These are phyloP conservation scores for Pangasianodon gigas DNA, from an alignment of 2,113 vertebrate genomes.

Conservation along the genomic window DNA sequence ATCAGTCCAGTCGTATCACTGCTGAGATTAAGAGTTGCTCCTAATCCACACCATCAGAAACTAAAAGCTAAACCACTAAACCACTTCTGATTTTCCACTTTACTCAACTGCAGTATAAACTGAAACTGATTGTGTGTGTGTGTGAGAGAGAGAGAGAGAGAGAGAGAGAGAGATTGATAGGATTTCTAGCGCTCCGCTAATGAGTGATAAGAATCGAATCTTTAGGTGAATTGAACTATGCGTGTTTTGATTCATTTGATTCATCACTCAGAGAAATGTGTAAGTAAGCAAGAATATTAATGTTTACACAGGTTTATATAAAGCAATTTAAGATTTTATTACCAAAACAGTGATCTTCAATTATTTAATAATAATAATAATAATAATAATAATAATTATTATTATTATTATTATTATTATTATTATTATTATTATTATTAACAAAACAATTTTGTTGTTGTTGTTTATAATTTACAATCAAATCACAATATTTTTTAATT, in stretches of 20 bases:
- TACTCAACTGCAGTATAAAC: no score
- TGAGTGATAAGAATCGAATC: background rate
- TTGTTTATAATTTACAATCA: no score
- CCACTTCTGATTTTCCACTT: no score
- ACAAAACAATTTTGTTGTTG: no score
- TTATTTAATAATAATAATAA: background rate
- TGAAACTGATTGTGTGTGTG: background rate
- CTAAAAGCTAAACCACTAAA: no score
- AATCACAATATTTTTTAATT: no score
- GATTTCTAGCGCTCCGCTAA: background rate
- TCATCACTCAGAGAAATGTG: background rate
- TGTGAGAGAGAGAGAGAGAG: no score
- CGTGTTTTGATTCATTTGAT: constrained; percentile 4
- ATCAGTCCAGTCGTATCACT: no score
- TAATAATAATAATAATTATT: background rate
- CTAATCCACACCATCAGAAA: no score
- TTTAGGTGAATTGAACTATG: background rate
- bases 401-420: background rate
- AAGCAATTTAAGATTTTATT: background rate
- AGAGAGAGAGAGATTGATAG: background rate
- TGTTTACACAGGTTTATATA: background rate
- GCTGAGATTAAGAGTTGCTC: no score
- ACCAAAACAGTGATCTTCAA: background rate
- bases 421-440: no score
- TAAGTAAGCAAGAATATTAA: no score